phyloP scores from a whole-genome alignment of 2,888 invertebrate genomes.

The Lasioglossum zephyrum region DNA sequence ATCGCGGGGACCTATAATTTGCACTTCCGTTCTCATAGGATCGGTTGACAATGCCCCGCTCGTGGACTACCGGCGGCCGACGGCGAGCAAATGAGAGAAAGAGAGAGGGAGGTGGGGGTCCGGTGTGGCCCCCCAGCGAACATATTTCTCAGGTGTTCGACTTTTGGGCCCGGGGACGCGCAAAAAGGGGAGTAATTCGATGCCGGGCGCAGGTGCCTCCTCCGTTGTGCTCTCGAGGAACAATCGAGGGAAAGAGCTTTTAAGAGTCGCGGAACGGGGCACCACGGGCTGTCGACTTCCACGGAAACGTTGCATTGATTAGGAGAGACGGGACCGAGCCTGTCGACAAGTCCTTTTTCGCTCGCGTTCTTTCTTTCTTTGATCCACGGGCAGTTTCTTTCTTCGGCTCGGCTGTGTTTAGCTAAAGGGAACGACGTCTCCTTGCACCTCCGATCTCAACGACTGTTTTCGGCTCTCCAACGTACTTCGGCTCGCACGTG shows the following conservation, averaged over 20 bases:
- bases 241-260: conserved; percentile 65
- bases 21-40: conserved; percentile 82
- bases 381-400: background rate
- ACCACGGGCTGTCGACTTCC: conserved; percentile 57
- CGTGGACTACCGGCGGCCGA: conserved; percentile 14
- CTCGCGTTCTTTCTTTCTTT: conserved; percentile 3
- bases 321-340: conserved; percentile 39
- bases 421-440: conserved; percentile 63
- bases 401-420: background rate
- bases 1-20: conserved; percentile 78
- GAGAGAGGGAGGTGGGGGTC: conserved; percentile 19
- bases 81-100: background rate
- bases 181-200: conserved; percentile 77
- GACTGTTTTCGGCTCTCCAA: conserved; percentile 81
- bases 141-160: conserved; percentile 67
- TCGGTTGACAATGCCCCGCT: conserved; percentile 60
- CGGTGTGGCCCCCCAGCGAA: conserved; percentile 74
- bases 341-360: conserved; percentile 13
- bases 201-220: conserved; percentile 80
- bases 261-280: conserved; percentile 72
- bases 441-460: conserved; percentile 78
- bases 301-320: conserved; percentile 42
- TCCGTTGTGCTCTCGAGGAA: conserved; percentile 72
- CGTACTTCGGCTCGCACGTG: conserved; percentile 79
- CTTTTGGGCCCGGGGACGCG: conserved; percentile 57